phyloP scores from a whole-genome alignment of 1,140 invertebrate species.

The Bathynomus jamesi region DNA sequence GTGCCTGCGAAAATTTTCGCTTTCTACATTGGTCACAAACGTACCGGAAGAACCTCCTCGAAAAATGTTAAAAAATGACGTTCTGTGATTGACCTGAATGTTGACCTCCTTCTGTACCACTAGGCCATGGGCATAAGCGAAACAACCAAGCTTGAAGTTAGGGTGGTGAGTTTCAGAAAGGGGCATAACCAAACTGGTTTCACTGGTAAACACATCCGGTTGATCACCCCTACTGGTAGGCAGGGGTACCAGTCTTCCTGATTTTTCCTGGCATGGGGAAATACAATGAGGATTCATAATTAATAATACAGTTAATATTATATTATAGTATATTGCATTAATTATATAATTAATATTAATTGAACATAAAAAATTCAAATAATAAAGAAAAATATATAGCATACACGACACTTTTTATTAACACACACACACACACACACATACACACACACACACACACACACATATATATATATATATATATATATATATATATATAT shows the following conservation, averaged over 20 bases:
- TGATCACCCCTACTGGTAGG: not conserved
- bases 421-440: not conserved
- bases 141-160: not conserved
- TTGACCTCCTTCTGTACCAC: too few relatives aligned
- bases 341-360: not conserved
- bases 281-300: too few relatives aligned
- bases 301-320: too few relatives aligned
- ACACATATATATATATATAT: too few relatives aligned
- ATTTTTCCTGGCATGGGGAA: not conserved
- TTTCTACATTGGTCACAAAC: too few relatives aligned
- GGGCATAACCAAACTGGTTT: not conserved
- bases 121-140: not conserved
- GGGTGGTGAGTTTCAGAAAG: not conserved
- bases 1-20: too few relatives aligned
- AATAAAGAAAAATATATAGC: not conserved
- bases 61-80: too few relatives aligned
- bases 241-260: not conserved
- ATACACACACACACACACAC: not conserved
- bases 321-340: too few relatives aligned
- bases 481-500: too few relatives aligned
- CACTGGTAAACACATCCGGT: not conserved
- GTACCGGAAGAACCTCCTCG: too few relatives aligned
- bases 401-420: not conserved
- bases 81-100: too few relatives aligned
- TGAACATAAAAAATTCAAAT: not conserved